Evolutionary conservation across 1,140 invertebrate species (phyloP).

Genomic region (Venustaconcha ellipsiformis): DNA sequence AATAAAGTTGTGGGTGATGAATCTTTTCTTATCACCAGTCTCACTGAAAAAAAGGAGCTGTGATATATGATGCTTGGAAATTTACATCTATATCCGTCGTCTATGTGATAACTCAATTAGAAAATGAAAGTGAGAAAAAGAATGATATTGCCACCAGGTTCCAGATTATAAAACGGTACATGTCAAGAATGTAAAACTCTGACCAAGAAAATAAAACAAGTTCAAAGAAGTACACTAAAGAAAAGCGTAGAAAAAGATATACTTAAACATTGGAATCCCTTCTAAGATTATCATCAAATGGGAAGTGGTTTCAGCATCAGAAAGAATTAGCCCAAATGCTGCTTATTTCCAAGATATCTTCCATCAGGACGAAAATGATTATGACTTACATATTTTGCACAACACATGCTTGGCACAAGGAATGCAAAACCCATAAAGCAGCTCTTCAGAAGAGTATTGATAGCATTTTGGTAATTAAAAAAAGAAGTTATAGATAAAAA

Average conservation of each 20-base stretch:
- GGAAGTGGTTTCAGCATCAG: background rate
- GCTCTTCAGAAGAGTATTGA: conserved; percentile 29
- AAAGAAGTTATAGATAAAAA: background rate
- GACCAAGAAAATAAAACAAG: background rate
- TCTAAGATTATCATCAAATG: background rate
- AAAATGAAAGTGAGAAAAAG: too few relatives aligned
- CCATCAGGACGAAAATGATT: too few relatives aligned
- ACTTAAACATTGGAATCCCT: background rate
- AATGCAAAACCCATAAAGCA: conserved; percentile 29
- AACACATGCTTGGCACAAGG: conserved; percentile 37
- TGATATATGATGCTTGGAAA: background rate
- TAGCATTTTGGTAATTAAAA: conserved; percentile 2
- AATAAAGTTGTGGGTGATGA: background rate
- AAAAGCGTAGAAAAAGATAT: background rate
- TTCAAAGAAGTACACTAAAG: background rate
- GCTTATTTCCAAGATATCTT: conserved; percentile 3
- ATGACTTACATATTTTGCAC: too few relatives aligned
- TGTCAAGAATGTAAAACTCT: background rate
- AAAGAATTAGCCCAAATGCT: conserved; percentile 1
- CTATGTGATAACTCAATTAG: too few relatives aligned
- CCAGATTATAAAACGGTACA: background rate
- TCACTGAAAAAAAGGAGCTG: conserved; percentile 8
- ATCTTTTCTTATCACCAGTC: background rate
- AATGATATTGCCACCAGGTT: background rate
- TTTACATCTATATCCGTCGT: too few relatives aligned